Conservation (phyloP, 2,797 vertebrate genomes). For the Cynopterus sphinx region DNA sequence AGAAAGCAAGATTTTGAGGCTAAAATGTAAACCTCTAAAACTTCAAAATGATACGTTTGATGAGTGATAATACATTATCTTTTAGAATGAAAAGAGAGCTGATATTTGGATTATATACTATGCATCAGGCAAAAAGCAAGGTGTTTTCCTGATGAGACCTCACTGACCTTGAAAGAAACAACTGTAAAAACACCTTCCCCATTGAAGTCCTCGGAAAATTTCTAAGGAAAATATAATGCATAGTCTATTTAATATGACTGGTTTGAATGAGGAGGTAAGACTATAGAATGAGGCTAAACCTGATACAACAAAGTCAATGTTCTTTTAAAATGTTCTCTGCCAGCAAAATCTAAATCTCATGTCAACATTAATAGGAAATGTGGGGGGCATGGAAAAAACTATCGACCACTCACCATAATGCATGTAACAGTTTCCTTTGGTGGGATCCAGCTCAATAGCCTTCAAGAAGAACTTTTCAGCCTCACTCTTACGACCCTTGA, state of each 20-base stretch:
- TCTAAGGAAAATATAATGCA: not conserved
- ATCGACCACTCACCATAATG: conserved; percentile 94
- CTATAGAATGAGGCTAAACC: not conserved
- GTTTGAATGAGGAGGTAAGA: not conserved
- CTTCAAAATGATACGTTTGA: conserved; percentile 8
- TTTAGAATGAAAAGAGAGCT: conserved; percentile 19
- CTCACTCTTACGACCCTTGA: conserved; percentile 95
- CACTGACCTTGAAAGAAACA: conserved; percentile 7
- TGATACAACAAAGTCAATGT: not conserved
- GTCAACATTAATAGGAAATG: conserved; percentile 51
- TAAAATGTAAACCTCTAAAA: conserved; percentile 43
- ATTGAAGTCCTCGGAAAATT: conserved; percentile 27
- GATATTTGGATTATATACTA: conserved; percentile 9
- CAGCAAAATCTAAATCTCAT: conserved; percentile 66
- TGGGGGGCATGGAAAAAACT: not conserved
- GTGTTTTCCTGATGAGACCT: conserved; percentile 27
- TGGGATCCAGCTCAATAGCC: conserved; percentile 97
- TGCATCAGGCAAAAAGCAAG: not conserved
- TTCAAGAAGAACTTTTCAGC: conserved; percentile 97
- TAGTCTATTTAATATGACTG: not conserved
- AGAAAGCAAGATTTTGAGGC: conserved; percentile 32
- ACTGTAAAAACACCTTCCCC: not conserved
- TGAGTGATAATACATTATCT: not conserved
- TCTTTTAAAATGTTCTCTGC: conserved; percentile 45
- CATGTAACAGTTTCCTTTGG: conserved; percentile 99